These are phyloP conservation scores for Lithophane ornitopus DNA, from an alignment of 2,888 invertebrate species.

Conservation along the genomic window DNA sequence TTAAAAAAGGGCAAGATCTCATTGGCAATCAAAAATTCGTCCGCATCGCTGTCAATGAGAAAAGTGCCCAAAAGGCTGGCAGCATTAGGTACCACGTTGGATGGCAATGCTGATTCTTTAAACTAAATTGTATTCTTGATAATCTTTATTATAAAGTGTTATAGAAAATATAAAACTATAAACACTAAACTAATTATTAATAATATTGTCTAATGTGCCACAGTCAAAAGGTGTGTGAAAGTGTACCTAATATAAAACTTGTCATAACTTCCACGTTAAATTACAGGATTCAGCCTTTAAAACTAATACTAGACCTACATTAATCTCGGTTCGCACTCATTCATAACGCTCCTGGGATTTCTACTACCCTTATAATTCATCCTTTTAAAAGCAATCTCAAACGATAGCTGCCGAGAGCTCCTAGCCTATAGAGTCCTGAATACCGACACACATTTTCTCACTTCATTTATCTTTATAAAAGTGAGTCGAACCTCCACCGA, in stretches of 20 bases:
- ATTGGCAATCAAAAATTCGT: too few relatives aligned
- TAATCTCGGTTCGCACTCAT: slow-evolving; percentile 24
- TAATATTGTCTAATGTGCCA: not conserved
- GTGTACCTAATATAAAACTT: not conserved
- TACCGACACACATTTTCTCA: slow-evolving; percentile 32
- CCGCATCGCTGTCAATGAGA: too few relatives aligned
- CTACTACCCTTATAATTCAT: slow-evolving; percentile 48
- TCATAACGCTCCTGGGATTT: slow-evolving; percentile 31
- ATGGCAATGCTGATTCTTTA: too few relatives aligned
- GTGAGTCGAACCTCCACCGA: slow-evolving; percentile 24
- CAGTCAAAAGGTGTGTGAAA: too few relatives aligned
- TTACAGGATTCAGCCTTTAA: not conserved
- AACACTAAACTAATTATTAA: not conserved
- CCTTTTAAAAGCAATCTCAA: slow-evolving; percentile 49
- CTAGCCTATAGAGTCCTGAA: slow-evolving; percentile 4
- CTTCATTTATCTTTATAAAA: slow-evolving; percentile 60
- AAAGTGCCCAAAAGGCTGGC: too few relatives aligned
- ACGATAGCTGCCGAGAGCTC: slow-evolving; percentile 38
- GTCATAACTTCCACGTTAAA: not conserved
- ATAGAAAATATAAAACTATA: not conserved
- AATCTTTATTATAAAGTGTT: too few relatives aligned
- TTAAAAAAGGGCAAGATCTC: too few relatives aligned
- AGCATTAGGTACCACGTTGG: too few relatives aligned
- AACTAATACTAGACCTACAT: slow-evolving; percentile 18
- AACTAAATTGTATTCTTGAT: not conserved